These are phyloP conservation scores for Chaetodon auriga DNA, from an alignment of 2,113 vertebrate species.

Conservation along the genomic window DNA sequence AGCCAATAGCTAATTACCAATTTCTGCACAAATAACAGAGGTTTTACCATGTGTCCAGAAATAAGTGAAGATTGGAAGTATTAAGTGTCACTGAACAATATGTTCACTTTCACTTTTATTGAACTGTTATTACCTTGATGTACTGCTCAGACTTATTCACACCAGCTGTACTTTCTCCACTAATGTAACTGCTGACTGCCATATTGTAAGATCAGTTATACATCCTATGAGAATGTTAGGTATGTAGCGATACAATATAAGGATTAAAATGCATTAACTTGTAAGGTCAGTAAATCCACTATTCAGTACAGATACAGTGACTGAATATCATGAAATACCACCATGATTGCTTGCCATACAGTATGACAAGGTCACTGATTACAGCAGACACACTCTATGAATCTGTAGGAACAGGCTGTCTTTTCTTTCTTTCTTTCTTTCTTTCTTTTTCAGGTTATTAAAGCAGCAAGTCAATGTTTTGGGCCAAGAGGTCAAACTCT, in stretches of 20 bases:
- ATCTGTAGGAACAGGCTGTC: background rate
- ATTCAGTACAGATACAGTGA: background rate
- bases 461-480: background rate
- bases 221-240: background rate
- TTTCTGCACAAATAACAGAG: background rate
- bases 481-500: constrained; percentile 2
- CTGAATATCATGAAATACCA: background rate
- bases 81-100: background rate
- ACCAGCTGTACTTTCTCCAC: background rate
- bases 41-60: background rate
- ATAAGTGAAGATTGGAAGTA: constrained; percentile 5
- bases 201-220: constrained; percentile 2
- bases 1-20: background rate
- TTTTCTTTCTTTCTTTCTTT: background rate
- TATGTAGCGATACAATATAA: background rate
- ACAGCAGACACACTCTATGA: background rate
- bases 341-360: background rate
- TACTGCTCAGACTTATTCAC: background rate
- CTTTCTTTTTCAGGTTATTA: background rate
- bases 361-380: constrained; percentile 4
- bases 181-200: background rate
- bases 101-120: background rate
- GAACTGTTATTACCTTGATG: background rate
- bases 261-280: constrained; percentile 4
- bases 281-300: background rate